Base-by-base conservation (phyloP, 2,797 vertebrate species). In the Mus caroli region DNA sequence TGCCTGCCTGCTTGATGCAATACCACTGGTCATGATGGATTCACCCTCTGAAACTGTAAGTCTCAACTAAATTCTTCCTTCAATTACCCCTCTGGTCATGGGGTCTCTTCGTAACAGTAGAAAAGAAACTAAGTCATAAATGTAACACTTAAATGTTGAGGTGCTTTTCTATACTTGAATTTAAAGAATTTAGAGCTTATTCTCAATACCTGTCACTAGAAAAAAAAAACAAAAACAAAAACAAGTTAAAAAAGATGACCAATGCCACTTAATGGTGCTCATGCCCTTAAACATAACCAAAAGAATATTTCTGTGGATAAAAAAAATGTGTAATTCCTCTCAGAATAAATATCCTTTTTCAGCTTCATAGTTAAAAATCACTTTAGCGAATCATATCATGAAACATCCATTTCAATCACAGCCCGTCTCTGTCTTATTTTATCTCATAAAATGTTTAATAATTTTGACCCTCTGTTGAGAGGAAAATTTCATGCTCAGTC, bases 341-440 rank as follows among this genome's bases (percentile, higher is more conserved):
- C 75, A 85, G 19, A 69, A 95, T 77, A 93, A 86, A 58, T 88
- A 85, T 34, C 2, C 56, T 71, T 89, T 28, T 77, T 92, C 73
- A 82, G 91, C 84, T 88, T 46, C 67, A 26, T 77, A 82, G 26
- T 94, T 77, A 52, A 90, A 87, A 83, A 87, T 26, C 46, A 90
- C 52, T 52, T 91, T 73, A 78, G 11, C 22, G 73, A 89, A 92
- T 92, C 28, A n/a, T 40, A 80, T 93, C 87, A 92, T 92, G 46
- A 94, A 94, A 75, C 31, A 78, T 34, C 90, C 69, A 92, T 95
- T 94, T 71, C 40, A 83, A 88, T 92, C 92, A 78, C 24, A 89
- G 52, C 19, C 67, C 86, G 67, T 78, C 22, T 69, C 83, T 31
- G 43, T 67, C 71, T 75, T 77, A 75, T 46, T 87, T 90, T 43